Percentiles rank a stretch among this genome's conserved stretches.
These are phyloP conservation scores for Drosophila nigricruria DNA, from an alignment of 2,888 invertebrate genomes.

Conservation along the genomic window DNA sequence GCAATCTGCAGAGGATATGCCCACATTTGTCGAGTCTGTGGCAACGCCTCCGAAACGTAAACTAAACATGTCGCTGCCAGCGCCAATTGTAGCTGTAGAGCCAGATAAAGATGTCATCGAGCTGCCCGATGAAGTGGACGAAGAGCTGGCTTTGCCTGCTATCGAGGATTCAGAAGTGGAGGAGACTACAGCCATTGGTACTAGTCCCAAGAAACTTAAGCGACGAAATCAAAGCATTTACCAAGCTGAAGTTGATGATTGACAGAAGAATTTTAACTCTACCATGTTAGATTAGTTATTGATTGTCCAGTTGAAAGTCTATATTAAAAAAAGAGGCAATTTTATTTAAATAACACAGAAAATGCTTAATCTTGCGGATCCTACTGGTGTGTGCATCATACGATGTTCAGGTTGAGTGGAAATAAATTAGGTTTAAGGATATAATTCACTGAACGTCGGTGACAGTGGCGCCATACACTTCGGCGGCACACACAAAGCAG, in stretches of 20 bases:
- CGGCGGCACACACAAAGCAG: slow-evolving; percentile 70
- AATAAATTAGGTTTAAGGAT: slow-evolving; percentile 44
- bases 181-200: background rate
- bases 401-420: slow-evolving; percentile 31
- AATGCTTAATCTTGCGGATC: slow-evolving; percentile 42
- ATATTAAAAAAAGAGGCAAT: slow-evolving; percentile 54
- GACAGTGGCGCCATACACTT: slow-evolving; percentile 60
- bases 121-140: slow-evolving; percentile 46
- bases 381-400: slow-evolving; percentile 15
- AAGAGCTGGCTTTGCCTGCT: background rate
- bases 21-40: background rate
- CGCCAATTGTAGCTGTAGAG: slow-evolving; percentile 47
- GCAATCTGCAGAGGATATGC: background rate
- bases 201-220: slow-evolving; percentile 82
- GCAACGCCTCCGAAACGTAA: slow-evolving; percentile 77
- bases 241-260: slow-evolving; percentile 56
- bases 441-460: slow-evolving; percentile 44
- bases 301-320: slow-evolving; percentile 4
- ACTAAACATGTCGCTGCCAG: slow-evolving; percentile 73
- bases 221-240: slow-evolving; percentile 84
- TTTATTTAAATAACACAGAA: slow-evolving; percentile 78
- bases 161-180: background rate
- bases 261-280: background rate
- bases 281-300: slow-evolving; percentile 1
- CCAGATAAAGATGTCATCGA: slow-evolving; percentile 38